Evolutionary conservation across 2,797 vertebrate species (phyloP).

Genomic region (Molossus molossus): DNA sequence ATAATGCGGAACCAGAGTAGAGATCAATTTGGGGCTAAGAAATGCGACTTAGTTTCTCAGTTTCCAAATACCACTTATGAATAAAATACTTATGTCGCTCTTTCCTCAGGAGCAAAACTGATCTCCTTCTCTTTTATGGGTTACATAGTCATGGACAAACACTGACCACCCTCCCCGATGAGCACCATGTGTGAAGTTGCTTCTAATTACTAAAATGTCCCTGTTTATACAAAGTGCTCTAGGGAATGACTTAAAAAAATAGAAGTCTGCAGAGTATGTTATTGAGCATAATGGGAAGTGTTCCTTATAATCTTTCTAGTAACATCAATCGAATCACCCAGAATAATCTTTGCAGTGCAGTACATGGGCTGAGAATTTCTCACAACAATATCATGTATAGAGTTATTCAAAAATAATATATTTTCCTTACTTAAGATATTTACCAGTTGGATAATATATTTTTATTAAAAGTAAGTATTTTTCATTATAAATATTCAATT

Average conservation of each 20-base stretch:
- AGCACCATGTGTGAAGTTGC: not conserved
- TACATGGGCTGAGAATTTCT: conserved; percentile 82
- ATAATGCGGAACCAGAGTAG: not conserved
- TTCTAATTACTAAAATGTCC: conserved; percentile 83
- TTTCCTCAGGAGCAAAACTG: not conserved
- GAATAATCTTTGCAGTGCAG: conserved; percentile 83
- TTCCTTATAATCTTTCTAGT: conserved; percentile 87
- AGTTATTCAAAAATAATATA: conserved; percentile 73
- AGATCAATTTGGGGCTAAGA: not conserved
- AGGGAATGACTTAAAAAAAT: conserved; percentile 84
- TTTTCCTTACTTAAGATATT: conserved; percentile 75
- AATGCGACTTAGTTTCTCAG: not conserved
- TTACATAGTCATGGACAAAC: not conserved
- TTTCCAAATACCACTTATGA: not conserved
- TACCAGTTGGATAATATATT: conserved; percentile 62
- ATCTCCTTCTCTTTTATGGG: not conserved
- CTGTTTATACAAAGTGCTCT: conserved; percentile 80
- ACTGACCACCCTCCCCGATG: not conserved
- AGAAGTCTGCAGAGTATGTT: conserved; percentile 83
- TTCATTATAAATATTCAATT: conserved; percentile 45
- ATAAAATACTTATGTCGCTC: not conserved
- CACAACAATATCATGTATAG: conserved; percentile 75
- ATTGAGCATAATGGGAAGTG: conserved; percentile 87
- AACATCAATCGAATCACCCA: conserved; percentile 86
- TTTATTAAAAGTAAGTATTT: conserved; percentile 79